Evolutionary conservation across 2,888 invertebrate genomes (phyloP), one percentile per base, ranked within the genome.

Genomic region (Heteromyza rotundicornis): DNA sequence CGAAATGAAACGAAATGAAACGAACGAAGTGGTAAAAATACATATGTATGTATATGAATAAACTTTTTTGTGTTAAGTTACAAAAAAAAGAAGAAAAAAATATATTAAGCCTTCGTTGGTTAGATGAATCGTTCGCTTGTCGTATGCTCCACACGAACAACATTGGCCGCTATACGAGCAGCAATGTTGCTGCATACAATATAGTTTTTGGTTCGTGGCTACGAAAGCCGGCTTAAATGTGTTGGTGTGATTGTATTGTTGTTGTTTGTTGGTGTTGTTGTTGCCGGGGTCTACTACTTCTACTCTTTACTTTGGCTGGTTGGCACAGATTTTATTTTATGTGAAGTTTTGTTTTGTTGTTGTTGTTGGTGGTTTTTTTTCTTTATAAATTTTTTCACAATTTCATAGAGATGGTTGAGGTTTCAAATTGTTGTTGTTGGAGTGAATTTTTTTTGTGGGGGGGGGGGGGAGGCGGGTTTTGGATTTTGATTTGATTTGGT

Each of bases 341-440:
- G 14, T 3, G 2, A 3, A 2, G 2, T 20, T 47, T 47, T 47
- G 20, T 47, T 44, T 44, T 44, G n/a, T 44, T 17, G 44, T 44
- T 44, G 16, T 27, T n/a, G n/a, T n/a, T n/a, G n/a, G n/a, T 10
- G 27, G 27, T 5, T 27, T 7, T 27, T 27, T 5, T 27, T 27
- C 27, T 53, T n/a, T 62, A 49, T 61, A 36, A 40, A n/a, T 58
- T 22, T 60, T n/a, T n/a, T n/a, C n/a, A n/a, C n/a, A n/a, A n/a
- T n/a, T n/a, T n/a, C n/a, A n/a, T n/a, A n/a, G n/a, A n/a, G 27
- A 32, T 32, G 36, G 20, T 60, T 52, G 55, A 17, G 23, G 17
- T 19, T 14, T n/a, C 49, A n/a, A 24, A 60, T 49, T 62, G 60
- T 56, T 67, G 60, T 36, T 52, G 57, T 59, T 51, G 40, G 2